Base-by-base conservation (phyloP, 2,113 vertebrate genomes). In the Oreocharis arfaki region DNA sequence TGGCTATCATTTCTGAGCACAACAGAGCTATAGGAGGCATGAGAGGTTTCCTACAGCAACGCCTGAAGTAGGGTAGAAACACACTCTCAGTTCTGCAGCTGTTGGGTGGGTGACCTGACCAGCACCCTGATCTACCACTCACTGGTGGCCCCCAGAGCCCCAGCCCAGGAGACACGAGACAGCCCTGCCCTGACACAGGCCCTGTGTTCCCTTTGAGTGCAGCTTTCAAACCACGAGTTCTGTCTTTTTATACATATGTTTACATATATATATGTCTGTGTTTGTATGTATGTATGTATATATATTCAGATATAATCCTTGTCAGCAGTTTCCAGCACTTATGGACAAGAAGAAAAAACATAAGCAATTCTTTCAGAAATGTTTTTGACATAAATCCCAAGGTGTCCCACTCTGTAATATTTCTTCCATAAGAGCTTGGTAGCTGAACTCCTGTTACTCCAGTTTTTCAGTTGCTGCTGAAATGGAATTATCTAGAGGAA, bases 181-280 rank as follows among this genome's bases (percentile, higher is more conserved):
- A 90, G 57, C 11, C 44, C 46, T 74, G 41, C 12, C n/a, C 46
- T 56, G 49, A 18, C 8, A 19, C 0, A 2, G 83, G 13, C 32
- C 0, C 0, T 16, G 19, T 64, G 24, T 37, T 87, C 39, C 42
- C 15, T 7, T 17, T 0, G 0, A 15, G 18, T 70, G 47, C 41
- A 32, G 61, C 53, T 91, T 63, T 68, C 30, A 60, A 78, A 56
- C 23, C 53, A 47, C 4, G 8, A 69, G 10, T 30, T 49, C 68
- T 77, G 24, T 30, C n/a, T 56, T 79, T 73, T 44, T 26, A 37
- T 59, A 46, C 11, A n/a, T 59, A 35, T 37, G 6, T 30, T 28
- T n/a, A 1, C 16, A 2, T 64, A 6, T 35, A 3, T 30, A 30
- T 46, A 28, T 47, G 14, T 27, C 16, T 71, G 35, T 85, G 33